A percentile compares a stretch with the other conserved stretches of the same genome.
phyloP scores from a whole-genome alignment of 2,113 vertebrate species.

The Coptodon rendalli region DNA sequence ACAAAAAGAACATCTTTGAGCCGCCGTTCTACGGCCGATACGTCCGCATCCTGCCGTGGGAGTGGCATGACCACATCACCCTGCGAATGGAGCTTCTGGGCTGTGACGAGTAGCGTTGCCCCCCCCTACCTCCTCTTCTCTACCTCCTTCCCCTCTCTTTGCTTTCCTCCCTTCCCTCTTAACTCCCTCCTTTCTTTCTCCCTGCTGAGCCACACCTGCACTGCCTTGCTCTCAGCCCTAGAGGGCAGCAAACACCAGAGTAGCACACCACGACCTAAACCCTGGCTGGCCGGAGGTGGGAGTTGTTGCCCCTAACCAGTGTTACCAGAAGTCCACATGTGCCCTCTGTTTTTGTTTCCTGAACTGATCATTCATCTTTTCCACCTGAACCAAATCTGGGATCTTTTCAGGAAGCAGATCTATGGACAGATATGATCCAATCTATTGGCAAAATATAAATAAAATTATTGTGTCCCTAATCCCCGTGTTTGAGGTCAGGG shows the following conservation, averaged over 20 bases:
- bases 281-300: conserved; percentile 5
- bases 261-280: conserved; percentile 2
- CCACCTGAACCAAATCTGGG: conserved; percentile 3
- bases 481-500: conserved; percentile 16
- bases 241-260: conserved; percentile 61
- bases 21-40: conserved; percentile 78
- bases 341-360: neutral
- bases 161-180: neutral
- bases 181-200: neutral
- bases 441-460: neutral
- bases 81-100: conserved; percentile 92
- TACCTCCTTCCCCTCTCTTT: neutral
- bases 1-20: conserved; percentile 91
- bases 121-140: neutral
- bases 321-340: neutral
- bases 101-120: conserved; percentile 74
- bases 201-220: conserved; percentile 59
- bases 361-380: neutral
- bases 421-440: neutral
- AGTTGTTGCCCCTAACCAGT: conserved; percentile 5
- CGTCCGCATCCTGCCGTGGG: conserved; percentile 84
- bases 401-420: neutral
- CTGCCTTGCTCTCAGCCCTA: conserved; percentile 61
- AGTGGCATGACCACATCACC: conserved; percentile 94
- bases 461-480: neutral